phyloP scores from a whole-genome alignment of 2,113 vertebrate genomes.

The Plecotus auritus region DNA sequence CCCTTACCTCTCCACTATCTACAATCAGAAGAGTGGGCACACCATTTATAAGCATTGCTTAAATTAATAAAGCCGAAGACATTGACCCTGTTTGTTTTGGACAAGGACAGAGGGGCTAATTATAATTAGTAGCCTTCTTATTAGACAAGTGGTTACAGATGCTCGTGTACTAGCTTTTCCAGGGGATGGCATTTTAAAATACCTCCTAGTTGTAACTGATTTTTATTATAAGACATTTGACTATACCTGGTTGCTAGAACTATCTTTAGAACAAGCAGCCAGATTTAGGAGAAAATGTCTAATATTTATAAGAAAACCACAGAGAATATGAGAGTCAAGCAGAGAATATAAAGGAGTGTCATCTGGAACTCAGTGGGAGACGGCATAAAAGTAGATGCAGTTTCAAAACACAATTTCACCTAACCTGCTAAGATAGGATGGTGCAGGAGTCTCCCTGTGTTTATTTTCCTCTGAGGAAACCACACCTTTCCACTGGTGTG shows the following conservation, averaged over 20 bases:
- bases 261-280: slow-evolving; percentile 4
- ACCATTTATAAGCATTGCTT: neutral
- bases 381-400: neutral
- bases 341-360: neutral
- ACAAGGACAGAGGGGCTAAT: neutral
- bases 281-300: neutral
- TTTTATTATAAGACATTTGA: slow-evolving; percentile 8
- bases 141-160: neutral
- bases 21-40: neutral
- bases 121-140: neutral
- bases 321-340: neutral
- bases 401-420: neutral
- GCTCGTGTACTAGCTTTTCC: neutral
- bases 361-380: neutral
- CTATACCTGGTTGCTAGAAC: neutral
- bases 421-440: neutral
- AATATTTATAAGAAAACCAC: neutral
- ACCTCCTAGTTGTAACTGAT: neutral
- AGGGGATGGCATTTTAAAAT: neutral
- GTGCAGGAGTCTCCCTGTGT: neutral
- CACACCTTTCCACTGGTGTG: neutral
- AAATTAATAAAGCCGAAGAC: neutral
- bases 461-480: neutral
- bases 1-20: neutral
- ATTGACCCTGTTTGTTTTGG: neutral